phyloP scores from a whole-genome alignment of 2,888 invertebrate species.

The Watsonalla binaria region DNA sequence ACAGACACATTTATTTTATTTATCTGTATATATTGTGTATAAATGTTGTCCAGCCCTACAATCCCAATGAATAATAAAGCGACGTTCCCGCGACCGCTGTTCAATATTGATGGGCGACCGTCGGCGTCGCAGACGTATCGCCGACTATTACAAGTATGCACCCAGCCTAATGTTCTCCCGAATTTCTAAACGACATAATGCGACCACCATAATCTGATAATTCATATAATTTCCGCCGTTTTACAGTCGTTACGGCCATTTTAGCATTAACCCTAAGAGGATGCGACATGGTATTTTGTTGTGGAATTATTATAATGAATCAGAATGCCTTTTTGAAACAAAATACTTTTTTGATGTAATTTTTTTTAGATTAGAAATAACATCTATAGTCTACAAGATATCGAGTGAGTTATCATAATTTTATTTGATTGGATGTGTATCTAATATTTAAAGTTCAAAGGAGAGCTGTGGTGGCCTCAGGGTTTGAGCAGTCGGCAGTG shows the following conservation, averaged over 20 bases:
- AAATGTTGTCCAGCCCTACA: conserved; percentile 33
- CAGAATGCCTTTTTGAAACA: neutral
- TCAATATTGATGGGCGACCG: conserved; percentile 40
- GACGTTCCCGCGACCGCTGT: conserved; percentile 31
- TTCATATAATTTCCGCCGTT: conserved; percentile 45
- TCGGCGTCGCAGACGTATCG: conserved; percentile 28
- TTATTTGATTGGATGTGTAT: no score
- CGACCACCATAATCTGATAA: conserved; percentile 49
- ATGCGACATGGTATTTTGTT: conserved; percentile 9
- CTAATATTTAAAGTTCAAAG: no score
- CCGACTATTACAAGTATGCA: conserved; percentile 11
- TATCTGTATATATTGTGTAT: no score
- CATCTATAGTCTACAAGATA: no score
- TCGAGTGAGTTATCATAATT: no score
- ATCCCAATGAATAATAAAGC: conserved; percentile 49
- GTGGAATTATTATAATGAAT: neutral
- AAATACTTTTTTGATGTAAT: neutral
- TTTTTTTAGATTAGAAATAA: no score
- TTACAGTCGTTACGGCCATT: conserved; percentile 25
- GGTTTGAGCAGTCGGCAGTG: no score
- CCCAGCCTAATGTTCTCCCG: conserved; percentile 3
- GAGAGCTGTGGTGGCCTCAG: no score
- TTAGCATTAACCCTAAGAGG: conserved; percentile 16
- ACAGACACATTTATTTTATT: no score
- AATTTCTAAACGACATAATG: conserved; percentile 31